Base-by-base conservation (phyloP, 2,113 vertebrate species). In the Nansenia antarctica region DNA sequence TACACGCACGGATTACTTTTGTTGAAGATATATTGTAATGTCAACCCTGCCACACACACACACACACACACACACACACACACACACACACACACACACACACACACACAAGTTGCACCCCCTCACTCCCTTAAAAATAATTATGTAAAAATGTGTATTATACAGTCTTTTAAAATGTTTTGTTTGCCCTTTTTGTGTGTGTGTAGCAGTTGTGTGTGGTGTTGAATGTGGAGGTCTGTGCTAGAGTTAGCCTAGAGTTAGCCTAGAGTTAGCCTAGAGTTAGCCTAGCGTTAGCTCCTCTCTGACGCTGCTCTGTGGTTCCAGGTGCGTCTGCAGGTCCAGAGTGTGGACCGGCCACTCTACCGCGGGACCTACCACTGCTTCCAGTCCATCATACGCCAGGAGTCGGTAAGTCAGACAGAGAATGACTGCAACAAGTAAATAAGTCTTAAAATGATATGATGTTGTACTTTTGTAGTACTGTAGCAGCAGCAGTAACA, bases 321-420 rank as follows among this genome's bases (percentile, higher is more conserved):
- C 65, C 87, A 99, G 98, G 98, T 99, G n/a, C 92, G 97, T 55
- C 95, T 99, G 1, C 97, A 99, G 91, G 95, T 99, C 54, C 97
- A 99, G 91, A 94, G 76, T 80, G 63, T 82, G 22, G 91, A 95
- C 65, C 97, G 93, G 82, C 96, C 95, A 34, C 93, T 95, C 54
- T 99, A 99, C 82, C 93, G 93, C 5, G 96, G 98, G 68, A 99
- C 98, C 2, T 72, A 89, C 49, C 98, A 99, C 85, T 99, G 98
- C 83, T 99, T 99, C 89, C 94, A 94, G 86, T 95, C 96, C 62
- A 98, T 99, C 82, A 76, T 98, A 81, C 91, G 89, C 20, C 96
- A 98, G 77, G 98, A 99, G 87, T 92, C 96, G 34, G 98, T 99
- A 88, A 87, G 96, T 58, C 29, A 5, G 29, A 18, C 52, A 3